A percentile compares a stretch with the other conserved stretches of the same genome.
These are phyloP conservation scores for Agrotis exclamationis DNA, from an alignment of 2,888 invertebrate species.

Conservation along the genomic window DNA sequence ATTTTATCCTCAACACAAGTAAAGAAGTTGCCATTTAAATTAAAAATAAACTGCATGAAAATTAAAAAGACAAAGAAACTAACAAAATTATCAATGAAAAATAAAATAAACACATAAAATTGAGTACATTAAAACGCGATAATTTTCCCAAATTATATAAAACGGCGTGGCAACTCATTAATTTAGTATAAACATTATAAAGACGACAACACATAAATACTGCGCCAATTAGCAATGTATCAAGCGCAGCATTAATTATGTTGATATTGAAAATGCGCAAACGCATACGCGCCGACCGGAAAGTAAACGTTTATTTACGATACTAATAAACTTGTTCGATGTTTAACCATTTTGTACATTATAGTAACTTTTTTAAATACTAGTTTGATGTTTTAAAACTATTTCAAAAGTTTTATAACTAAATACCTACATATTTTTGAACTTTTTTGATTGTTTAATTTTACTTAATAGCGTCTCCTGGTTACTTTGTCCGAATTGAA, in stretches of 20 bases:
- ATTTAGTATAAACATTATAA: conserved; percentile 63
- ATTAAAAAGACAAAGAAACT: neutral
- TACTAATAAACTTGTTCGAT: conserved; percentile 59
- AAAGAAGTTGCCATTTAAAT: neutral
- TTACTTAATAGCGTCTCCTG: neutral
- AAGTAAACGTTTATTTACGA: conserved; percentile 65
- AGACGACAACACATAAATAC: conserved; percentile 64
- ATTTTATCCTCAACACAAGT: neutral
- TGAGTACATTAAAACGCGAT: conserved; percentile 37
- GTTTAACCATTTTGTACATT: conserved; percentile 58
- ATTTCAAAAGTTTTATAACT: neutral
- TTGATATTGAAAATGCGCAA: conserved; percentile 66
- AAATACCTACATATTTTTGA: neutral
- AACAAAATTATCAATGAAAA: conserved; percentile 16
- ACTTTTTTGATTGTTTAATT: neutral
- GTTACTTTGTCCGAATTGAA: neutral
- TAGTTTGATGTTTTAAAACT: neutral
- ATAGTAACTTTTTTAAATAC: conserved; percentile 16
- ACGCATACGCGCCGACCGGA: conserved; percentile 57
- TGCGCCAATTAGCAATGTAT: conserved; percentile 70
- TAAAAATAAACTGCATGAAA: neutral
- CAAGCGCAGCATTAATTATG: conserved; percentile 66
- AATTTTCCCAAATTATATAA: conserved; percentile 48
- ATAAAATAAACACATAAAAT: conserved; percentile 36
- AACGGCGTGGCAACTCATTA: conserved; percentile 52